Percentiles rank a stretch among this genome's conserved stretches.
phyloP scores from a whole-genome alignment of 2,888 invertebrate species.

The Apodemia duryi region DNA sequence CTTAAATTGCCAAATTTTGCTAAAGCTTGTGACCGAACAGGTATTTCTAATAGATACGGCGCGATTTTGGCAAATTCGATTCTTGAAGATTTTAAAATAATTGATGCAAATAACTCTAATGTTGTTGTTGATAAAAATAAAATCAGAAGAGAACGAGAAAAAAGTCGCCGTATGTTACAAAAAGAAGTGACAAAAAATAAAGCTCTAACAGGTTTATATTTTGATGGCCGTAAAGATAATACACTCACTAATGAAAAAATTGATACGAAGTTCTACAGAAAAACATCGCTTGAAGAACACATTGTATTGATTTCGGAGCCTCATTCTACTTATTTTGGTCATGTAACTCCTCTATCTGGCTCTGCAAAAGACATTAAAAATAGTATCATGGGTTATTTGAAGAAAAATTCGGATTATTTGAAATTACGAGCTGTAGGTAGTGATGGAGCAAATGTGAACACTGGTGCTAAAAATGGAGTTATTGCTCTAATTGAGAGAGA shows the following conservation, averaged over 20 bases:
- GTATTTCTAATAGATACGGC: not conserved
- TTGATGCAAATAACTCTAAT: not conserved
- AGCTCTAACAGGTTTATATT: not conserved
- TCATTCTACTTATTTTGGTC: not conserved
- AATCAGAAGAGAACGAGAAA: not conserved
- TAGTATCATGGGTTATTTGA: not conserved
- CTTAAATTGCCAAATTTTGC: not conserved
- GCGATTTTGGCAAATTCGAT: not conserved
- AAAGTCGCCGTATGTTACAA: not conserved
- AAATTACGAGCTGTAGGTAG: not conserved
- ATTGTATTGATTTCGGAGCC: not conserved
- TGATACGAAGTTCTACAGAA: not conserved
- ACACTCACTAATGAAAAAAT: too few relatives aligned
- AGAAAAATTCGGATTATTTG: not conserved
- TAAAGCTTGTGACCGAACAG: not conserved
- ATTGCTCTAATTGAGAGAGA: too few relatives aligned
- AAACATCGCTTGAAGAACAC: not conserved
- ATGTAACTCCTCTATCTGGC: not conserved
- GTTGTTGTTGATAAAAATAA: not conserved
- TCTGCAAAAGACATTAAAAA: not conserved
- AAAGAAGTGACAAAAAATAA: not conserved
- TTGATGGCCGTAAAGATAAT: too few relatives aligned
- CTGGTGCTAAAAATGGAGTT: too few relatives aligned
- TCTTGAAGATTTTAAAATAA: not conserved
- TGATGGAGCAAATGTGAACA: not conserved